These are phyloP conservation scores for Carcinoscorpius rotundicauda DNA, from an alignment of 1,140 invertebrate species.

Conservation along the genomic window DNA sequence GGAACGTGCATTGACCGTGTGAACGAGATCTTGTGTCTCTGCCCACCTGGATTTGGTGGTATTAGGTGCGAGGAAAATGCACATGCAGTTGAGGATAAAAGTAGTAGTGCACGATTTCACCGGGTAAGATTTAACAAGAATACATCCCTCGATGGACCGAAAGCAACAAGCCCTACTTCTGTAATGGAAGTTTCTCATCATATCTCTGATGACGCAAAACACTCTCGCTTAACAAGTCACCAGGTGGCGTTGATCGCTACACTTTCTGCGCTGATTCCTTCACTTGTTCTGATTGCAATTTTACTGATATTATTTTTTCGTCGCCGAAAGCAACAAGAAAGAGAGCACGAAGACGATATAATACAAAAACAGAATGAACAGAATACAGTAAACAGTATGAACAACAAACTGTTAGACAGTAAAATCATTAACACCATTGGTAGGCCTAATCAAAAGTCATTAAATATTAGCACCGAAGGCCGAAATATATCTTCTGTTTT, in stretches of 20 bases:
- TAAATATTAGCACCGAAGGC: no score
- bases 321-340: no score
- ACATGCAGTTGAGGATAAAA: constrained; percentile 57
- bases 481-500: no score
- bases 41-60: constrained; percentile 68
- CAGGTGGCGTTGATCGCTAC: constrained; percentile 8
- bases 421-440: no score
- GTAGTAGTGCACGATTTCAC: constrained; percentile 45
- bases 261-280: constrained; percentile 2
- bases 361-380: no score
- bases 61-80: constrained; percentile 66
- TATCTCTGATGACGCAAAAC: constrained; percentile 7
- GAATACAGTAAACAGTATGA: no score
- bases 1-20: constrained; percentile 41
- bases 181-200: constrained; percentile 40
- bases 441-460: no score
- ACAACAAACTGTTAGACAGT: no score
- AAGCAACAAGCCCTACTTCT: constrained; percentile 48
- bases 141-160: no score
- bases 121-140: no score
- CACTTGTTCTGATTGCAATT: background rate
- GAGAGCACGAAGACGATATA: no score
- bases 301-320: no score
- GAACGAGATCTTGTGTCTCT: constrained; percentile 41
- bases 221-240: background rate